Evolutionary conservation across 2,113 vertebrate species (phyloP).

Genomic region (Phycodurus eques): DNA sequence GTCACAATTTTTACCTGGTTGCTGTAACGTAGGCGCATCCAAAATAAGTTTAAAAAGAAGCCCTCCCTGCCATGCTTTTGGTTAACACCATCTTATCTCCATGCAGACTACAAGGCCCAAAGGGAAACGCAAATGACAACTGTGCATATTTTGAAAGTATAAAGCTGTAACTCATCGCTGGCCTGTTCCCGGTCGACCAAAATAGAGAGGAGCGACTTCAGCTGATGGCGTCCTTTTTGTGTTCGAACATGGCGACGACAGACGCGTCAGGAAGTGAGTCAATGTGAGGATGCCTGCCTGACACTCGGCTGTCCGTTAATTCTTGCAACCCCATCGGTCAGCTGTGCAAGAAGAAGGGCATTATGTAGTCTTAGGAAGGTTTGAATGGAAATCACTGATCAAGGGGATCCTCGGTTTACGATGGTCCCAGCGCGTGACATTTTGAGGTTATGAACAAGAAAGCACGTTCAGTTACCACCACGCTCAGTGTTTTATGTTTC

Average conservation of each 20-base stretch:
- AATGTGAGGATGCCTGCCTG: conserved; percentile 31
- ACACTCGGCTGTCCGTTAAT: neutral
- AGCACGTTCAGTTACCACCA: no score
- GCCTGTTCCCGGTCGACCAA: conserved; percentile 33
- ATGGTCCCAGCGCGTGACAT: no score
- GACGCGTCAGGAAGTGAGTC: conserved; percentile 38
- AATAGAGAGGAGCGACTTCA: conserved; percentile 53
- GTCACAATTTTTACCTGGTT: neutral
- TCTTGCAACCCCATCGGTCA: neutral
- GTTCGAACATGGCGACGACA: conserved; percentile 47
- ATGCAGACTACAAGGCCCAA: neutral
- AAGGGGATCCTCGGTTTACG: no score
- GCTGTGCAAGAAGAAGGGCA: neutral
- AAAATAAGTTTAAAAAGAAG: neutral
- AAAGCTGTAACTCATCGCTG: conserved; percentile 15
- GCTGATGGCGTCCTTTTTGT: conserved; percentile 33
- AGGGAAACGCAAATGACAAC: conserved; percentile 5
- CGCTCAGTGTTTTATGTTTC: no score
- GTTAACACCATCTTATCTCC: conserved; percentile 3
- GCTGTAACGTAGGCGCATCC: neutral
- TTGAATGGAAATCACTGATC: neutral
- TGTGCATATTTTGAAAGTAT: conserved; percentile 15
- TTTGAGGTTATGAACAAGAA: no score
- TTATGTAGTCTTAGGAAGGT: neutral
- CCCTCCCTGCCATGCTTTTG: neutral